A percentile compares a stretch with the other conserved stretches of the same genome.
Conservation (phyloP, 1,140 invertebrate genomes). For the Antheraea pernyi region DNA sequence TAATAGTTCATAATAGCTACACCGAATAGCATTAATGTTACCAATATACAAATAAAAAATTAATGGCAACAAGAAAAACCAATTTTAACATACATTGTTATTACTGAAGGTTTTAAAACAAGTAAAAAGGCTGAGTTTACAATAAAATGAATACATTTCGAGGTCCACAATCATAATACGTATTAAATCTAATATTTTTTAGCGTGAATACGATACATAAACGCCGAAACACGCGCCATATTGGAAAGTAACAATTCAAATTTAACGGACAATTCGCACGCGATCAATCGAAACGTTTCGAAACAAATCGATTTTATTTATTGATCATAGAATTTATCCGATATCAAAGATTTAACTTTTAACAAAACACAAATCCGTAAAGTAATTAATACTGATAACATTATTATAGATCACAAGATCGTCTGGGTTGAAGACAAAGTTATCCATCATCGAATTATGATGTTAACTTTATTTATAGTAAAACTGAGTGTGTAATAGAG, state of each 20-base stretch:
- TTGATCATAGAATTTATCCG: slow-evolving; percentile 5
- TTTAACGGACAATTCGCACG: slow-evolving; percentile 17
- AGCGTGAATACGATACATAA: slow-evolving; percentile 7
- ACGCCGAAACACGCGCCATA: slow-evolving; percentile 7
- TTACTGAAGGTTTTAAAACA: background rate
- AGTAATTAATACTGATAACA: background rate
- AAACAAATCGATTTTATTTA: slow-evolving; percentile 14
- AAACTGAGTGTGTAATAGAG: no score
- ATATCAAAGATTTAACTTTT: slow-evolving; percentile 1
- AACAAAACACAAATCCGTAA: background rate
- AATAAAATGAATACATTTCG: background rate
- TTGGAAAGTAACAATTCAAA: slow-evolving; percentile 23
- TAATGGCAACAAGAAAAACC: no score
- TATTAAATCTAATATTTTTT: slow-evolving; percentile 7
- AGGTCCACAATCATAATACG: background rate
- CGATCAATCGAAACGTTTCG: slow-evolving; percentile 17
- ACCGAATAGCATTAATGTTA: no score
- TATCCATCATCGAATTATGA: no score
- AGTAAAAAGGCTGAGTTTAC: background rate
- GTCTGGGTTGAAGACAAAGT: no score
- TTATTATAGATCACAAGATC: no score
- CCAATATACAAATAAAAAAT: no score
- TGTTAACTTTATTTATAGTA: no score
- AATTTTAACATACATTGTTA: background rate
- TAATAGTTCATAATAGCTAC: no score